Evolutionary conservation across 2,797 vertebrate genomes (phyloP), one percentile per base, ranked within the genome.

Genomic region (Sciaenops ocellatus): DNA sequence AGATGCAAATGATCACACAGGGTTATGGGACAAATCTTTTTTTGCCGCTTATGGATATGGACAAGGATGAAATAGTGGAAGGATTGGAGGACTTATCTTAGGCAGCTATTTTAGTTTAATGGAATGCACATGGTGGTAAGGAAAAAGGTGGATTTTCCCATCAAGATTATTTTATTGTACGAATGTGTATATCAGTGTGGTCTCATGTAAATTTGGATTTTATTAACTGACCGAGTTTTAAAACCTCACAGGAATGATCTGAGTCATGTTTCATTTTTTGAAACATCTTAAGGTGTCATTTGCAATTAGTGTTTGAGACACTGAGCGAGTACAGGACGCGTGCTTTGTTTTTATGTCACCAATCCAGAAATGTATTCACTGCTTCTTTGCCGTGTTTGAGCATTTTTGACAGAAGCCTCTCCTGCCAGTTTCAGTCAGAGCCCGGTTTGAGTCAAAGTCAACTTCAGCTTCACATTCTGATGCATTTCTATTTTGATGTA

Each of bases 1-100:
- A 94, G 94, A 95, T 95, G 94, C 93, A 95, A 95, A 96, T 94
- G 93, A 94, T 96, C 94, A 92, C 75, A 93, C 70, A 76, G 85
- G 83, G 87, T 88, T 90, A 87, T 77, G 80, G 74, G 81, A 87
- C 76, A 70, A 85, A 91, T 89, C 73, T 73, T 67, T 79, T 85
- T 69, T 71, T 76, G 76, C 73, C 46, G 82, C 84, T 92, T 80
- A 87, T 84, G 84, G 87, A 85, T 88, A 86, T 59, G 81, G 89
- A 89, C 82, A 74, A 57, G 78, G 78, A 82, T 90, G 81, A 92
- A 92, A 93, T 86, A 89, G 85, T 79, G 85, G 67, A 80, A 76
- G 85, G 91, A 90, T 87, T 87, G 88, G 73, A 73, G 30, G 90
- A 89, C 69, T 92, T 93, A 93, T 92, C 90, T 92, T 75, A 66